Percentiles rank a stretch among this genome's conserved stretches.
Conservation (phyloP, 2,113 vertebrate species). For the Gnathonemus longibarbis region DNA sequence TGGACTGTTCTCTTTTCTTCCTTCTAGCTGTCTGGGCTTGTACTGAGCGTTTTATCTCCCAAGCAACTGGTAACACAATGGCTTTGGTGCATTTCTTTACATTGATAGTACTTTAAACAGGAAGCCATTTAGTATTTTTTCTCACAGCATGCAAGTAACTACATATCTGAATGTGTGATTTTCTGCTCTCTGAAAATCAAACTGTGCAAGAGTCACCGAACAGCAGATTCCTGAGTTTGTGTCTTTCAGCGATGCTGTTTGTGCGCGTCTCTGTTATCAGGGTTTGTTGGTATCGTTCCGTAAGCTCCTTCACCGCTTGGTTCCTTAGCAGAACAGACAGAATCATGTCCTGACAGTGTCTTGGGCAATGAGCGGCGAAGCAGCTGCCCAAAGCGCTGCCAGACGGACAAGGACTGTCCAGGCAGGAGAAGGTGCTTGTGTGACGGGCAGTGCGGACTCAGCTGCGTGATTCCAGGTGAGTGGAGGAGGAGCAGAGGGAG, state of each 20-base stretch:
- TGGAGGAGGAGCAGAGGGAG: constrained; percentile 1
- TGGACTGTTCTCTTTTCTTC: constrained; percentile 51
- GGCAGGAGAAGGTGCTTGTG: constrained; percentile 65
- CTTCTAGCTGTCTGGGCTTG: constrained; percentile 54
- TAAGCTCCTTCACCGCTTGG: not conserved
- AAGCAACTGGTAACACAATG: constrained; percentile 51
- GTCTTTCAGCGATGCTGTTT: not conserved
- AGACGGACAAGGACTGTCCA: constrained; percentile 53
- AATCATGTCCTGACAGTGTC: constrained; percentile 55
- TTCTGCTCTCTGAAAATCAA: not conserved
- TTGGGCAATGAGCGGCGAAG: constrained; percentile 51
- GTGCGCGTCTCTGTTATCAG: not conserved
- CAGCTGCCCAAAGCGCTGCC: constrained; percentile 60
- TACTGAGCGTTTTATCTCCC: constrained; percentile 38
- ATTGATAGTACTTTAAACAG: not conserved
- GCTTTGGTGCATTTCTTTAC: constrained; percentile 7
- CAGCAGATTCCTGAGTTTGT: not conserved
- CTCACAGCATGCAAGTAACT: not conserved
- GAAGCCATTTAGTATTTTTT: not conserved
- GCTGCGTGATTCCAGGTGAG: constrained; percentile 69
- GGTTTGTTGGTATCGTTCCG: not conserved
- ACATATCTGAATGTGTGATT: not conserved
- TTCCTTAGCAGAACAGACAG: constrained; percentile 40
- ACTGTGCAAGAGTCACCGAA: not conserved
- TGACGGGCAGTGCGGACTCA: constrained; percentile 69